Evolutionary conservation across 2,797 vertebrate species (phyloP), one percentile per base, ranked within the genome.

Genomic region (Epinephelus malabaricus): DNA sequence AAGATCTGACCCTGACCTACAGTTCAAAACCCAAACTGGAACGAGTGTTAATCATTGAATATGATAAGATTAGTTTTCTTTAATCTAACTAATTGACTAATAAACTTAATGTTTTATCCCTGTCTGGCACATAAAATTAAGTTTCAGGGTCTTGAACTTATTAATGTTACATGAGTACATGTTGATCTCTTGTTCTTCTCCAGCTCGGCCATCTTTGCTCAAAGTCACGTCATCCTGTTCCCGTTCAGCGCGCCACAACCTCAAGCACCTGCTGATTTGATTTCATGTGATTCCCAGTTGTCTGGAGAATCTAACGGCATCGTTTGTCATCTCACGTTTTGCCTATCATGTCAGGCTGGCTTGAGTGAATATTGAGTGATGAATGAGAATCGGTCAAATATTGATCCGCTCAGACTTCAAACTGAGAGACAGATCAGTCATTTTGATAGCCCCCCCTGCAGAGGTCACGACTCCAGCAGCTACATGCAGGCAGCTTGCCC

Each of bases 351-450:
- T 74, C 69, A 18, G 55, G 18, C n/a, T 2, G 46, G n/a, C 76
- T 62, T 46, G 46, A 86, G 49, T 40, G 58, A 85, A 67, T 50
- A 2, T 10, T 34, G 71, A 85, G 75, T 87, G 85, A 86, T 81
- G 58, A 56, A 78, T 87, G 81, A 86, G 80, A 88, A 86, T 87
- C 40, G 86, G 87, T 76, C 38, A 72, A 46, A 40, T 91, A 92
- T 93, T 46, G 92, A 94, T 91, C 73, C 2, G 1, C 69, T 38
- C 55, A 1, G 70, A 45, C 69, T 72, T 84, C 40, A 73, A 25
- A 72, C 75, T 23, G 56, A 77, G 73, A 49, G 30, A 23, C 51
- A 75, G 72, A 91, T 93, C 85, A 73, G 85, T 91, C 91, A 91
- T 84, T 76, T 68, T 93, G 84, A 89, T 66, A 14, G 69, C 54